A percentile compares a stretch with the other conserved stretches of the same genome.
Conservation (phyloP, 2,888 invertebrate genomes). For the Agrochola lychnidis region DNA sequence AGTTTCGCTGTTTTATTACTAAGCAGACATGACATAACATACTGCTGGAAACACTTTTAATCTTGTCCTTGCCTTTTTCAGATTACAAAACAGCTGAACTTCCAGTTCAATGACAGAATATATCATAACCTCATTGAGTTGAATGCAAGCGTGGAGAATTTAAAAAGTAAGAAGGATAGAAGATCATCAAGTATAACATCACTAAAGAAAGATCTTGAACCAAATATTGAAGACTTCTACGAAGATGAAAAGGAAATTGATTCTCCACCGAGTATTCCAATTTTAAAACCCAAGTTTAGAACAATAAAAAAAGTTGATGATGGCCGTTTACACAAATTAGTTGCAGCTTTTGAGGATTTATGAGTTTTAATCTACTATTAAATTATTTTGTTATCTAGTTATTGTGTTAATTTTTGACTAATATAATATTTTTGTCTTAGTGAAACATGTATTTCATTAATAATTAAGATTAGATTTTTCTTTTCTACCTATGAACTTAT, state of each 20-base stretch:
- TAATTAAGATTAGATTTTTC: not conserved
- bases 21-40: not conserved
- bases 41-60: not conserved
- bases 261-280: slow-evolving; percentile 77
- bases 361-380: slow-evolving; percentile 67
- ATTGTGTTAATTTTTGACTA: slow-evolving; percentile 59
- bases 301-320: slow-evolving; percentile 78
- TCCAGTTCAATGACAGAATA: slow-evolving; percentile 86
- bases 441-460: slow-evolving; percentile 15
- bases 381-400: slow-evolving; percentile 54
- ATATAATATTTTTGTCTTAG: slow-evolving; percentile 48
- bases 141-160: slow-evolving; percentile 78
- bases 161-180: slow-evolving; percentile 76
- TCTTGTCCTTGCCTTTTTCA: slow-evolving; percentile 69
- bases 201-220: slow-evolving; percentile 84
- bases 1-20: not conserved
- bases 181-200: slow-evolving; percentile 66
- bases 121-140: slow-evolving; percentile 87
- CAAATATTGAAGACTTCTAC: slow-evolving; percentile 87
- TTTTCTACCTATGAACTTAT: not conserved
- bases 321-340: slow-evolving; percentile 80
- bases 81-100: slow-evolving; percentile 86
- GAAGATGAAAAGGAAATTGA: slow-evolving; percentile 81
- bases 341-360: slow-evolving; percentile 83
- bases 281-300: slow-evolving; percentile 80